Evolutionary conservation across 2,113 vertebrate genomes (phyloP).

Genomic region (Oriolus oriolus): DNA sequence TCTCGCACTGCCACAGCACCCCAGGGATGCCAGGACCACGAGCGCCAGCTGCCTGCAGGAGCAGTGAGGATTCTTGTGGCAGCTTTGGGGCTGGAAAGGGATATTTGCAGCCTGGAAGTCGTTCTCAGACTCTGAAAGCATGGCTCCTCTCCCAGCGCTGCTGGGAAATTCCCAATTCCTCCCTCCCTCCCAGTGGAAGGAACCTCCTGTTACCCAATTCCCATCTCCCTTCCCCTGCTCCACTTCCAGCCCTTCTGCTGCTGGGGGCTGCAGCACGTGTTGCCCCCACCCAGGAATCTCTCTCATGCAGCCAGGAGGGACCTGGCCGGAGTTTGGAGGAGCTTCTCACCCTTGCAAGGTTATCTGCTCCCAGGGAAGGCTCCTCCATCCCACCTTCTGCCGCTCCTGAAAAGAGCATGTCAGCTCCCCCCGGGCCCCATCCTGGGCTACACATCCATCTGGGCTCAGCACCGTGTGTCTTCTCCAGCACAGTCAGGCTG

Average conservation of each 20-base stretch:
- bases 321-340: not conserved
- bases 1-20: not conserved
- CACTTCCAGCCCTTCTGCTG: not conserved
- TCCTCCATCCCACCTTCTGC: not conserved
- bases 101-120: not conserved
- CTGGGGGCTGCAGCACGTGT: not conserved
- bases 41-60: not conserved
- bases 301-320: not conserved
- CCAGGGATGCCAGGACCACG: rapidly evolving
- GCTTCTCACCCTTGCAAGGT: not conserved
- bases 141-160: not conserved
- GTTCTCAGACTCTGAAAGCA: not conserved
- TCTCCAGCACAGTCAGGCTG: constrained; percentile 12
- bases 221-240: not conserved
- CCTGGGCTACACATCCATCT: constrained; percentile 1
- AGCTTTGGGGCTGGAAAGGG: not conserved
- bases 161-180: constrained; percentile 65
- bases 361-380: not conserved
- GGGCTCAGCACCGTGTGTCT: constrained; percentile 1
- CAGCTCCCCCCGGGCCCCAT: not conserved
- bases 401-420: not conserved
- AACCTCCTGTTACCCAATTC: constrained; percentile 36
- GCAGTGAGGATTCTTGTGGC: not conserved
- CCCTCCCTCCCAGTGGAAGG: constrained; percentile 43
- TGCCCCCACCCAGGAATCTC: not conserved